phyloP scores from a whole-genome alignment of 2,888 invertebrate genomes.

The Lasioglossum vierecki region DNA sequence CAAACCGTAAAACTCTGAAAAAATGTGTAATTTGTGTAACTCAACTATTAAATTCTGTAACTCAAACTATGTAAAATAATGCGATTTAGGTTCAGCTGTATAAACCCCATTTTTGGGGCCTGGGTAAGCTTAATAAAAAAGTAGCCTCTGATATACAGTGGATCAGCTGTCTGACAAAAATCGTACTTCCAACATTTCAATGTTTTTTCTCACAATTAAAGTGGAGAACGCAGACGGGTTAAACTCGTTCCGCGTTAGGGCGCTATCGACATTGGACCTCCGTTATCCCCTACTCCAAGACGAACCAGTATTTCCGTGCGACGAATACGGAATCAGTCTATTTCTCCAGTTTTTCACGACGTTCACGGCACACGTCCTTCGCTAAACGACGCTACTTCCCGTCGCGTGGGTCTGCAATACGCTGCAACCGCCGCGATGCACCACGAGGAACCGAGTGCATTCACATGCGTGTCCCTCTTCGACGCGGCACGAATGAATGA shows the following conservation, averaged over 20 bases:
- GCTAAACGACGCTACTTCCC: slow-evolving; percentile 65
- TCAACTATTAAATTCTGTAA: too few relatives aligned
- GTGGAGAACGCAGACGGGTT: not conserved
- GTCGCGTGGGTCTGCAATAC: slow-evolving; percentile 68
- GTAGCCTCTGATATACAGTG: too few relatives aligned
- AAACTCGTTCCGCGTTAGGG: not conserved
- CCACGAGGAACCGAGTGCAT: slow-evolving; percentile 57
- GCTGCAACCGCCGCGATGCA: slow-evolving; percentile 34
- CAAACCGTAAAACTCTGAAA: too few relatives aligned
- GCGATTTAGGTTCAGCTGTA: too few relatives aligned
- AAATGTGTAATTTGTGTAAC: too few relatives aligned
- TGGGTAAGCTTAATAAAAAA: too few relatives aligned
- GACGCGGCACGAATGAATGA: slow-evolving; percentile 74
- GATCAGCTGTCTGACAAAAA: not conserved
- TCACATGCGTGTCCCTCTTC: slow-evolving; percentile 63
- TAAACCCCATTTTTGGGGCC: too few relatives aligned
- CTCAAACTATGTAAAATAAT: too few relatives aligned
- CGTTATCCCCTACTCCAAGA: not conserved
- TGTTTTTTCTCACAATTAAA: not conserved
- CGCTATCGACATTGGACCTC: not conserved
- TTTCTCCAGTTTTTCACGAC: slow-evolving; percentile 47
- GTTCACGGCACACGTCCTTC: slow-evolving; percentile 45
- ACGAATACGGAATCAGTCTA: slow-evolving; percentile 53
- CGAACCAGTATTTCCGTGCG: slow-evolving; percentile 43
- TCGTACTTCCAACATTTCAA: not conserved